Percentiles rank a stretch among this genome's conserved stretches.
Conservation (phyloP, 2,797 vertebrate species). For the Pipistrellus kuhlii region DNA sequence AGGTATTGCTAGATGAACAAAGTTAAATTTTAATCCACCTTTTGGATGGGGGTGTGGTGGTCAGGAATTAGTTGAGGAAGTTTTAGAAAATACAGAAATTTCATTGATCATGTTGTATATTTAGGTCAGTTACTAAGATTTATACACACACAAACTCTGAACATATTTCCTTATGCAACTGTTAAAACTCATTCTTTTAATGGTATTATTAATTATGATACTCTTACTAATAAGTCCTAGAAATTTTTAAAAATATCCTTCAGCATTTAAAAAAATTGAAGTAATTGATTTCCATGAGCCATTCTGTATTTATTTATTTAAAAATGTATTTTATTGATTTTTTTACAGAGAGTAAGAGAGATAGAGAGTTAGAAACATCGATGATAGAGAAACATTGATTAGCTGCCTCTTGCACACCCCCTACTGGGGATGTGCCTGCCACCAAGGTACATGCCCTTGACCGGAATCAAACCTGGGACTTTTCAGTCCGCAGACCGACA, state of each 20-base stretch:
- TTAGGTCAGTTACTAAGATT: not conserved
- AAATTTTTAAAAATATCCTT: not conserved
- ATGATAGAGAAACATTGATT: too few species aligned
- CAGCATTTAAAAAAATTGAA: conserved; percentile 8
- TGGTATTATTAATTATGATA: not conserved
- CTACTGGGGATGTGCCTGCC: too few species aligned
- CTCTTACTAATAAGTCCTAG: not conserved
- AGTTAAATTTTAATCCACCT: conserved; percentile 21
- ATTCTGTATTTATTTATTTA: conserved; percentile 42
- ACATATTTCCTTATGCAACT: conserved; percentile 41
- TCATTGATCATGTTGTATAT: conserved; percentile 39
- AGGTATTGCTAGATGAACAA: conserved; percentile 24
- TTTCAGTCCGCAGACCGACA: too few species aligned
- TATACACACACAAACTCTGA: not conserved
- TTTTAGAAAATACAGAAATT: conserved; percentile 41
- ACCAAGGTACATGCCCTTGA: too few species aligned
- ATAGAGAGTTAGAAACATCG: too few species aligned
- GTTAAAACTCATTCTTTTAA: conserved; percentile 43
- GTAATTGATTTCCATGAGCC: not conserved
- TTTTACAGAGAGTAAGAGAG: too few species aligned
- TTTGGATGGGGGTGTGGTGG: not conserved
- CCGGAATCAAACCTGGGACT: too few species aligned
- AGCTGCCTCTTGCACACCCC: too few species aligned
- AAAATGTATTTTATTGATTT: too few species aligned
- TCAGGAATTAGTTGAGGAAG: conserved; percentile 35